A percentile compares a stretch with the other conserved stretches of the same genome.
phyloP scores from a whole-genome alignment of 2,113 vertebrate species.

The Pandion haliaetus region DNA sequence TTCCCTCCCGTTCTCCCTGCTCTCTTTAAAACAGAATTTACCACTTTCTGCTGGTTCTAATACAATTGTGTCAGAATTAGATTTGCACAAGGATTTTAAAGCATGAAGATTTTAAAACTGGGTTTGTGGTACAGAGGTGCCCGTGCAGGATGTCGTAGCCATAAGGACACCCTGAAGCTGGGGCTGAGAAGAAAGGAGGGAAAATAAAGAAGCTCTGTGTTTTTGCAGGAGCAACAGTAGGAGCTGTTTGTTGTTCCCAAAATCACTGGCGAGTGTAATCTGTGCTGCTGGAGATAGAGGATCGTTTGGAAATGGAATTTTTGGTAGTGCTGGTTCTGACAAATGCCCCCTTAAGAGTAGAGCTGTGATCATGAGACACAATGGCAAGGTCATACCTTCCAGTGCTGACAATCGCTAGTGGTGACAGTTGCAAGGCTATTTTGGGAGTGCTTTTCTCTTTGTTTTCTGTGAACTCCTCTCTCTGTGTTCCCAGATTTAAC shows the following conservation, averaged over 20 bases:
- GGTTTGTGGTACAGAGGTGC: not conserved
- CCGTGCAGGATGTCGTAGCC: rapidly evolving
- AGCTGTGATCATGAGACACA: constrained; percentile 13
- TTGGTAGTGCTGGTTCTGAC: not conserved
- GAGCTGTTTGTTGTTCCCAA: not conserved
- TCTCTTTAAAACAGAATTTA: not conserved
- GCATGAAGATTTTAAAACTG: not conserved
- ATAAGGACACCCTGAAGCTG: rapidly evolving
- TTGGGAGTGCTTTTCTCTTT: constrained; percentile 66
- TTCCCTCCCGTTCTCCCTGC: not conserved
- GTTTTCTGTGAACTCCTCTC: constrained; percentile 58
- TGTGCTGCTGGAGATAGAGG: not conserved
- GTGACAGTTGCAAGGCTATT: constrained; percentile 78
- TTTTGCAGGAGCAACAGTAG: not conserved
- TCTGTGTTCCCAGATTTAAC: constrained; percentile 58
- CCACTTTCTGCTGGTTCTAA: not conserved
- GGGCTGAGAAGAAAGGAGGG: not conserved
- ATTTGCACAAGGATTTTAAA: not conserved
- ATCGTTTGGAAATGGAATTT: constrained; percentile 5
- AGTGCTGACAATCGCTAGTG: constrained; percentile 31
- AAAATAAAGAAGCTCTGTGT: not conserved
- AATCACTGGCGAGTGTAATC: not conserved
- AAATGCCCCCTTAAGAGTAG: not conserved
- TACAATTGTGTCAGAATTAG: not conserved
- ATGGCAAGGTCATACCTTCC: constrained; percentile 62